These are phyloP conservation scores for Sorex maritimensis DNA, from an alignment of 2,797 vertebrate genomes.

Conservation along the genomic window DNA sequence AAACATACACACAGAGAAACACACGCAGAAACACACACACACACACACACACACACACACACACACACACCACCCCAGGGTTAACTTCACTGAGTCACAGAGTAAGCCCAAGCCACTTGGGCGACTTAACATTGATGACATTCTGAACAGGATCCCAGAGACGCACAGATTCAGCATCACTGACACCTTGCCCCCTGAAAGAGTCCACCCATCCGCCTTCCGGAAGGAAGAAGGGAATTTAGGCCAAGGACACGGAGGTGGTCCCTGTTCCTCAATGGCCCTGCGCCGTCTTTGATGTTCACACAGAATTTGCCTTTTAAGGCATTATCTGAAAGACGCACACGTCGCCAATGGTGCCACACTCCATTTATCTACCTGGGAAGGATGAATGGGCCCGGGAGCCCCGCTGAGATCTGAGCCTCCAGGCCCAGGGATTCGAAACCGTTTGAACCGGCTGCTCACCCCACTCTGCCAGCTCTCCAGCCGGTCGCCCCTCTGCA, in stretches of 20 bases:
- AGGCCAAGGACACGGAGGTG: slow-evolving; percentile 86
- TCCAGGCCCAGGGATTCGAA: slow-evolving; percentile 84
- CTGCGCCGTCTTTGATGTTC: slow-evolving; percentile 85
- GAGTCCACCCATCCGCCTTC: slow-evolving; percentile 24
- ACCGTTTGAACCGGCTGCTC: slow-evolving; percentile 88
- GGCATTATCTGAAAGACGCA: slow-evolving; percentile 87
- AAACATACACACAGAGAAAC: too few species aligned
- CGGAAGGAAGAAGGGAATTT: slow-evolving; percentile 79
- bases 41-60: background rate
- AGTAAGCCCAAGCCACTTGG: slow-evolving; percentile 55
- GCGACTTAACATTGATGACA: slow-evolving; percentile 71
- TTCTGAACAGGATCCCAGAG: slow-evolving; percentile 65
- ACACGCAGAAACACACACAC: too few species aligned
- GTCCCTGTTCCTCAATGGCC: slow-evolving; percentile 80
- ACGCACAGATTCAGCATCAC: slow-evolving; percentile 39
- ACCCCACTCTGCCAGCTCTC: slow-evolving; percentile 81
- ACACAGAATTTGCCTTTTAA: slow-evolving; percentile 85
- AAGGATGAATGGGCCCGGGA: slow-evolving; percentile 87
- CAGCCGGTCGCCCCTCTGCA: slow-evolving; percentile 25
- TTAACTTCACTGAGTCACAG: slow-evolving; percentile 59
- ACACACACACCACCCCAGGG: background rate
- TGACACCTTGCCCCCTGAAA: slow-evolving; percentile 51
- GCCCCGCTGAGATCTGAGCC: slow-evolving; percentile 89
- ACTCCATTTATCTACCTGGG: slow-evolving; percentile 89
- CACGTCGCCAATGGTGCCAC: slow-evolving; percentile 83